Base-by-base conservation (phyloP, 1,140 invertebrate genomes). In the Holcopasites calliopsidis region DNA sequence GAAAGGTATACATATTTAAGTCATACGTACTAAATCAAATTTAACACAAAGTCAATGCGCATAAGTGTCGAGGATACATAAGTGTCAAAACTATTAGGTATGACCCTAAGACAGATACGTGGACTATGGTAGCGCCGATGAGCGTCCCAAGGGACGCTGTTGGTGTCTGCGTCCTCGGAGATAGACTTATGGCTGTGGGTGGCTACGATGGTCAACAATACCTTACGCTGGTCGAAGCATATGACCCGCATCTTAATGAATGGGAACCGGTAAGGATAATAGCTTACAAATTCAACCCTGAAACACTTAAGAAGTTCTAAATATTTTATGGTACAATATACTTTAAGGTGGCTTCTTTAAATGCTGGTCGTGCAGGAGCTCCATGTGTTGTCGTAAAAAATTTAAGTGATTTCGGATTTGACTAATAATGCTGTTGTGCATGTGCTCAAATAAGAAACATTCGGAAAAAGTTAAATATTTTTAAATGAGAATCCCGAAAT, bases 191-290 rank as follows among this genome's bases (percentile, higher is more conserved):
- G 82, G 97, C 97, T 47, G 96, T 98, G 35, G 98, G 98, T 35
- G 98, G 98, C 0, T 98, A 98, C 90, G 98, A 99, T 93, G 98
- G 98, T n/a, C 96, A 96, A 85, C 94, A 96, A 75, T 98, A 98
- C 91, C 92, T 98, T 2, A 96, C 95, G 85, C 94, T 95, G 69
- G 97, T 98, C 23, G 98, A 99, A 92, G 95, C 97, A 81, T 99
- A 99, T 90, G 97, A 99, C 91, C 95, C 97, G 13, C 94, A 96
- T 87, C 94, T 93, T 0, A 98, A 99, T 92, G 95, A 96, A 85
- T 99, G 98, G 98, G 92, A 93, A 54, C 93, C 94, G 89, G 94
- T 95, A 76, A 92, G 89, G 73, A 44, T 75, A 28, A 60, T n/a
- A 35, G 50, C 42, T 55, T 23, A n/a, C 11, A 26, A 8, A 28